Conservation (phyloP, 2,113 vertebrate species). For the Phainopepla nitens region DNA sequence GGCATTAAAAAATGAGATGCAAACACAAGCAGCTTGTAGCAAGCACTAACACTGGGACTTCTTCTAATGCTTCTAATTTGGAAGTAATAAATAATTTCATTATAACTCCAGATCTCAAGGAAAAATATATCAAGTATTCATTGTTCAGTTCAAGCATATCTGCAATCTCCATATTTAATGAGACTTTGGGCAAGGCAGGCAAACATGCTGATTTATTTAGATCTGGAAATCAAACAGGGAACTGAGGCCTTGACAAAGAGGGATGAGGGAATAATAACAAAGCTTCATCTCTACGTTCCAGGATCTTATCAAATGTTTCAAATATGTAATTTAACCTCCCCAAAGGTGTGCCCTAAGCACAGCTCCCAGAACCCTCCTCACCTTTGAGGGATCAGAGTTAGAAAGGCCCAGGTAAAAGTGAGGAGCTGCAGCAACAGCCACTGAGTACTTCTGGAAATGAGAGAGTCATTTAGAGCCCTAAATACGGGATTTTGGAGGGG, state of each 20-base stretch:
- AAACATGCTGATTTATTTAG: not conserved
- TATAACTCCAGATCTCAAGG: not conserved
- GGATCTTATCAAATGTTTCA: not conserved
- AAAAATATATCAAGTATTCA: not conserved
- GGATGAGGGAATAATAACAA: not conserved
- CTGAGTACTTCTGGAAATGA: not conserved
- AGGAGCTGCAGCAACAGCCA: not conserved
- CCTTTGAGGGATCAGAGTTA: not conserved
- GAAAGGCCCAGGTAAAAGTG: not conserved
- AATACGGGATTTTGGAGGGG: not conserved
- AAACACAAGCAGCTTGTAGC: not conserved
- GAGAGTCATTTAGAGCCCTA: not conserved
- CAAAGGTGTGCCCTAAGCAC: not conserved
- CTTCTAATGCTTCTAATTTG: not conserved
- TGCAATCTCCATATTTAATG: not conserved
- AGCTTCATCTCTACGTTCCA: accelerated
- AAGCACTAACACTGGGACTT: not conserved
- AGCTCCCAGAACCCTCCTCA: not conserved
- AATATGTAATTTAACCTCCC: not conserved
- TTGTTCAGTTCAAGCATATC: not conserved
- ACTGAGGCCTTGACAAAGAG: not conserved
- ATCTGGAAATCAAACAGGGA: not conserved
- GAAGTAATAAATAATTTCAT: not conserved
- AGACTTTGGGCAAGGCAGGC: not conserved
- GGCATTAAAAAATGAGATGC: not conserved